phyloP scores from a whole-genome alignment of 2,888 invertebrate species.

The Temnothorax rugatulus region DNA sequence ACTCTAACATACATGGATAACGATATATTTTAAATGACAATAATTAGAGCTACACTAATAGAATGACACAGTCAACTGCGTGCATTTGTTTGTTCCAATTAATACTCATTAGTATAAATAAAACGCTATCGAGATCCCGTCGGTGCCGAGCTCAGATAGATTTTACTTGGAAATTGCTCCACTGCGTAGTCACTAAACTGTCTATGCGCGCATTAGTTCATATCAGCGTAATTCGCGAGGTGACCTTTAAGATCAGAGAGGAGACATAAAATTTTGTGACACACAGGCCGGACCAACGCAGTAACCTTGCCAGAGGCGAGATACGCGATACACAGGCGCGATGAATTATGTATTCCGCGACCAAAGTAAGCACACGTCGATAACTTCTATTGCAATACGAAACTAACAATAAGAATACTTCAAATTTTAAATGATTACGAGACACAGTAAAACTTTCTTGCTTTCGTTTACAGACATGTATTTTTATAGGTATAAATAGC shows the following conservation, averaged over 20 bases:
- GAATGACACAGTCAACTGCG: neutral
- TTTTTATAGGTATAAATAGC: neutral
- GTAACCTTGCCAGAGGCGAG: constrained; percentile 9
- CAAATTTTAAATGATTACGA: neutral
- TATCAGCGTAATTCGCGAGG: constrained; percentile 31
- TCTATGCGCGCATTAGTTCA: neutral
- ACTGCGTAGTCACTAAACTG: neutral
- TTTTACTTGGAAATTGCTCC: constrained; percentile 42
- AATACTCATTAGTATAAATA: constrained; percentile 13
- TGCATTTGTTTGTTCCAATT: neutral
- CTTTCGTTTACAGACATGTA: neutral
- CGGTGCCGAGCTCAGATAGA: neutral
- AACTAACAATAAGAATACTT: neutral
- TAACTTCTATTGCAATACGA: neutral
- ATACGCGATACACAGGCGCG: neutral
- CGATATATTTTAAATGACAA: neutral
- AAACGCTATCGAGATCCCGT: neutral
- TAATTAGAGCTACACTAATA: neutral
- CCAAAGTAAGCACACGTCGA: constrained; percentile 1
- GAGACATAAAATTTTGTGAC: constrained; percentile 15
- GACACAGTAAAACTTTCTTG: neutral
- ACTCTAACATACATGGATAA: neutral
- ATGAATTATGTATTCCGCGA: neutral
- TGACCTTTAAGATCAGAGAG: constrained; percentile 43
- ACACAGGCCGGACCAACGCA: neutral